These are phyloP conservation scores for Tachyglossus aculeatus DNA, from an alignment of 2,797 vertebrate species.

Conservation along the genomic window DNA sequence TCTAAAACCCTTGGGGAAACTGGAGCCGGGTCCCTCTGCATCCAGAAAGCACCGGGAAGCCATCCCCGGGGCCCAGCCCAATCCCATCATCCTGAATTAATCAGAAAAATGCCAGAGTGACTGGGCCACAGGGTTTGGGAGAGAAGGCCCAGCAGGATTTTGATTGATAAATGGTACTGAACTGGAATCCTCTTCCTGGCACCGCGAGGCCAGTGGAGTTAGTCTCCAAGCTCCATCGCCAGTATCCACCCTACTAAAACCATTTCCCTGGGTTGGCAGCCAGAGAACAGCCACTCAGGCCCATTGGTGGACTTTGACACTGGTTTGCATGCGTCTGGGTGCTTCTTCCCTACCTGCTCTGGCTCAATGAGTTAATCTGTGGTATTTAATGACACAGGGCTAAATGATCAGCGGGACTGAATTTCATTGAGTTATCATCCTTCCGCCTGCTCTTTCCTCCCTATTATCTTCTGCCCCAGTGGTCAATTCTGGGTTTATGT, in stretches of 20 bases:
- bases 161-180: not conserved
- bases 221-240: not conserved
- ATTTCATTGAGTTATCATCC: not conserved
- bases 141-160: not conserved
- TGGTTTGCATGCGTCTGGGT: not conserved
- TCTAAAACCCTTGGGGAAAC: slow-evolving; percentile 56
- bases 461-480: not conserved
- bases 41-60: slow-evolving; percentile 55
- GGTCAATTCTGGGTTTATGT: slow-evolving; percentile 31
- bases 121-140: slow-evolving; percentile 1
- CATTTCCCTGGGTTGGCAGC: too few species aligned
- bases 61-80: slow-evolving; percentile 44
- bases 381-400: slow-evolving; percentile 19
- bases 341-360: not conserved
- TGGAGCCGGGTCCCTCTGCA: slow-evolving; percentile 9
- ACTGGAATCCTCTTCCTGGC: not conserved
- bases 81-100: slow-evolving; percentile 74
- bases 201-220: accelerated
- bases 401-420: slow-evolving; percentile 13
- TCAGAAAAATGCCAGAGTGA: slow-evolving; percentile 70
- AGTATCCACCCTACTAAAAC: not conserved
- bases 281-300: not conserved
- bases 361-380: not conserved
- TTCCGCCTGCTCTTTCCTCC: slow-evolving; percentile 25
- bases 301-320: not conserved